Evolutionary conservation across 1,140 invertebrate genomes (phyloP).

Genomic region (Amphibalanus amphitrite): DNA sequence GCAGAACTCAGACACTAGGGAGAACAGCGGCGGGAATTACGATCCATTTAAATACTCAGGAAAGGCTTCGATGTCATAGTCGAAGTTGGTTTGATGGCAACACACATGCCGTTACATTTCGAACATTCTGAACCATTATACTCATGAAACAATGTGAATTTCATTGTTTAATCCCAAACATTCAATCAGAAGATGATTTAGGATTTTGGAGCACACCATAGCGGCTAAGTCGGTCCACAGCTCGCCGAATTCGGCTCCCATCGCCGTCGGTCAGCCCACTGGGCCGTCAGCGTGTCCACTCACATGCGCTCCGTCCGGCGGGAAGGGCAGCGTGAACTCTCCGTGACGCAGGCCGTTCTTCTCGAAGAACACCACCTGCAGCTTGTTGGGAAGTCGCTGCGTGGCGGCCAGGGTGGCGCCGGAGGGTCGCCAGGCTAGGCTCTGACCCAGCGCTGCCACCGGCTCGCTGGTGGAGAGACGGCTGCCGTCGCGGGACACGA

Average conservation of each 20-base stretch:
- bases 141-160: too few relatives aligned
- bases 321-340: conserved; percentile 52
- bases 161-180: too few relatives aligned
- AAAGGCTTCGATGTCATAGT: too few relatives aligned
- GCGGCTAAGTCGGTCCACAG: conserved; percentile 6
- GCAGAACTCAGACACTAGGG: too few relatives aligned
- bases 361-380: conserved; percentile 68
- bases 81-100: too few relatives aligned
- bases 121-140: too few relatives aligned
- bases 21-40: too few relatives aligned
- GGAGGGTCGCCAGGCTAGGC: conserved; percentile 56
- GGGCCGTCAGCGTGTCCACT: conserved; percentile 11
- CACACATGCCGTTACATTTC: too few relatives aligned
- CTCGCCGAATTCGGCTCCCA: neutral
- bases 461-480: conserved; percentile 53
- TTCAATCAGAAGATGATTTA: neutral
- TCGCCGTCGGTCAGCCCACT: too few relatives aligned
- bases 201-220: neutral
- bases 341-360: conserved; percentile 81
- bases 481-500: conserved; percentile 53
- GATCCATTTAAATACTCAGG: too few relatives aligned
- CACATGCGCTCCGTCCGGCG: conserved; percentile 31
- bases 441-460: conserved; percentile 43
- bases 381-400: conserved; percentile 43
- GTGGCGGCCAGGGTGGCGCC: conserved; percentile 58